Evolutionary conservation across 2,888 invertebrate genomes (phyloP).

Genomic region (Orthonychiurus folsomi): DNA sequence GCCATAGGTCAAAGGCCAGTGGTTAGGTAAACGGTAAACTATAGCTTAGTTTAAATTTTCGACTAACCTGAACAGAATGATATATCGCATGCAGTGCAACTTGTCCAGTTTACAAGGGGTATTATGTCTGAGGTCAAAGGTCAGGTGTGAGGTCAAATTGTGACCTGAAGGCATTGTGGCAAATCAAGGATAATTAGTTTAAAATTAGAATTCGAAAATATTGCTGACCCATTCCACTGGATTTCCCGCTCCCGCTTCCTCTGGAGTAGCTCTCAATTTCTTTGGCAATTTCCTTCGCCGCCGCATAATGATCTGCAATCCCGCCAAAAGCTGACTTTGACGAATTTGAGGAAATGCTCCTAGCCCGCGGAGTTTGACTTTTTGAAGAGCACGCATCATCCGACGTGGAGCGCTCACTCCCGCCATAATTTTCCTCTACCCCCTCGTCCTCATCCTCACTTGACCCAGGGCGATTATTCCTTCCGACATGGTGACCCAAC

Average conservation of each 20-base stretch:
- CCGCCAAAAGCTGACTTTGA: constrained; percentile 39
- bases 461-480: background rate
- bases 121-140: too few relatives aligned
- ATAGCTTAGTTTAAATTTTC: too few relatives aligned
- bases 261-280: constrained; percentile 39
- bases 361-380: constrained; percentile 20
- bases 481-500: background rate
- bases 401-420: constrained; percentile 28
- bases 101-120: too few relatives aligned
- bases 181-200: too few relatives aligned
- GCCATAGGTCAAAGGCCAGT: too few relatives aligned
- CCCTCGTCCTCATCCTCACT: constrained; percentile 14
- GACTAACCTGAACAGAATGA: too few relatives aligned
- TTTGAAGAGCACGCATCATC: background rate
- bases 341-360: constrained; percentile 10
- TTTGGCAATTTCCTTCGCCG: constrained; percentile 40
- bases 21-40: too few relatives aligned
- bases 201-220: too few relatives aligned
- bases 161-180: too few relatives aligned
- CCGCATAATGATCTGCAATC: constrained; percentile 40
- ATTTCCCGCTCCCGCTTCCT: constrained; percentile 21
- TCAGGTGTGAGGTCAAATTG: too few relatives aligned
- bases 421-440: constrained; percentile 26
- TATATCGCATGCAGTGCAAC: too few relatives aligned
- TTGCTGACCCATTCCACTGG: constrained; percentile 37